Conservation (phyloP, 1,140 invertebrate genomes). For the Drosophila takahashii region DNA sequence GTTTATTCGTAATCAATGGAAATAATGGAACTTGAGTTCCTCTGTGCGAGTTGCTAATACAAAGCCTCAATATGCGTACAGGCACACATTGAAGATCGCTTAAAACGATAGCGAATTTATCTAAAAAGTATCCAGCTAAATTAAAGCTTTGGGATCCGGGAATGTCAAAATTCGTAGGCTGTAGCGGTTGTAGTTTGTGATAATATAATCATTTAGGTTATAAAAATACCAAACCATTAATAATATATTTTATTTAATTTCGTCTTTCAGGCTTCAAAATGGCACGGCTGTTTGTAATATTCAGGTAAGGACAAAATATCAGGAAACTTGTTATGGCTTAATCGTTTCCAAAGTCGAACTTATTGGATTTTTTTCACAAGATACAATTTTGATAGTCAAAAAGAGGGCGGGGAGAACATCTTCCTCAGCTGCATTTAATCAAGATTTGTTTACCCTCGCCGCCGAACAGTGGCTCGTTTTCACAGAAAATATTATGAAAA, state of each 20-base stretch:
- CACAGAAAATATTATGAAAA: constrained; percentile 24
- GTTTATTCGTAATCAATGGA: constrained; percentile 48
- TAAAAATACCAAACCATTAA: not conserved
- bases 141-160: not conserved
- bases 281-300: constrained; percentile 27
- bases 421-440: constrained; percentile 42
- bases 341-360: not conserved
- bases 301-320: constrained; percentile 22
- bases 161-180: not conserved
- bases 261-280: constrained; percentile 15
- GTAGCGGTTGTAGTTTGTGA: not conserved
- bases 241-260: not conserved
- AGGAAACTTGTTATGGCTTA: not conserved
- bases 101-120: constrained; percentile 26
- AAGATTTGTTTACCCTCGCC: constrained; percentile 30
- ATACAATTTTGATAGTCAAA: constrained; percentile 6
- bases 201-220: too few species aligned
- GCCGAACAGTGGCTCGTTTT: constrained; percentile 40
- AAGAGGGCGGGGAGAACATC: constrained; percentile 13
- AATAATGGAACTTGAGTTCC: constrained; percentile 47
- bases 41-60: constrained; percentile 41
- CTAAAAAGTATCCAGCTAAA: constrained; percentile 7
- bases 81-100: constrained; percentile 44
- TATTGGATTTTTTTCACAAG: not conserved
- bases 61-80: constrained; percentile 40